These are phyloP conservation scores for Thysanoteuthis rhombus DNA, from an alignment of 2,888 invertebrate species.

Conservation along the genomic window DNA sequence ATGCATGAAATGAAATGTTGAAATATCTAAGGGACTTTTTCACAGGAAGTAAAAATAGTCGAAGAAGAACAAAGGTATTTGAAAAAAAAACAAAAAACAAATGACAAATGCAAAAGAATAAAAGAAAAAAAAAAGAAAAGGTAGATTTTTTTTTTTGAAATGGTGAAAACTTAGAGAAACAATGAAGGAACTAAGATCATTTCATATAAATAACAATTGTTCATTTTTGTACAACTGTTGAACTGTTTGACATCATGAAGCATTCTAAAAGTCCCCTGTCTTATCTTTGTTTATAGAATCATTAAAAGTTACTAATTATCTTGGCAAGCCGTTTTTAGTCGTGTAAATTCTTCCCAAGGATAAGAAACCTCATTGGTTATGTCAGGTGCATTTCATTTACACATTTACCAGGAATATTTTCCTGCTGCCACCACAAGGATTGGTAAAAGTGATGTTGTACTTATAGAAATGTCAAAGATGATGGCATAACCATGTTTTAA, in stretches of 20 bases:
- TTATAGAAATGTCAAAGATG: not conserved
- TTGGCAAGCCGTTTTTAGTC: not conserved
- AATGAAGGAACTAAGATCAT: not conserved
- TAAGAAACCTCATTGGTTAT: not conserved
- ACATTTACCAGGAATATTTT: not conserved
- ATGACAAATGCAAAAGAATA: not conserved
- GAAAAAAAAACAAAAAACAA: not conserved
- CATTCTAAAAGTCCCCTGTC: not conserved
- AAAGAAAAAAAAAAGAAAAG: not conserved
- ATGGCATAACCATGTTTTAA: too few species aligned
- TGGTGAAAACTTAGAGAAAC: not conserved
- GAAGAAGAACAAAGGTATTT: not conserved
- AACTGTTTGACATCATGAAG: not conserved
- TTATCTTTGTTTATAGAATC: not conserved
- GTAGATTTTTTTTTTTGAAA: too few species aligned
- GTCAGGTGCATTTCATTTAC: not conserved
- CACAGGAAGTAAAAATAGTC: too few species aligned
- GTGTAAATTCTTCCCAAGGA: not conserved
- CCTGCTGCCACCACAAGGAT: not conserved
- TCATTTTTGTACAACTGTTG: not conserved
- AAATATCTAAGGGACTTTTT: too few species aligned
- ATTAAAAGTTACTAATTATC: not conserved
- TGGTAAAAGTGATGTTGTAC: not conserved
- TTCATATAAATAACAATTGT: too few species aligned
- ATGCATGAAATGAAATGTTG: too few species aligned